Conservation (phyloP, 2,113 vertebrate genomes). For the Malurus alboscapulatus region DNA sequence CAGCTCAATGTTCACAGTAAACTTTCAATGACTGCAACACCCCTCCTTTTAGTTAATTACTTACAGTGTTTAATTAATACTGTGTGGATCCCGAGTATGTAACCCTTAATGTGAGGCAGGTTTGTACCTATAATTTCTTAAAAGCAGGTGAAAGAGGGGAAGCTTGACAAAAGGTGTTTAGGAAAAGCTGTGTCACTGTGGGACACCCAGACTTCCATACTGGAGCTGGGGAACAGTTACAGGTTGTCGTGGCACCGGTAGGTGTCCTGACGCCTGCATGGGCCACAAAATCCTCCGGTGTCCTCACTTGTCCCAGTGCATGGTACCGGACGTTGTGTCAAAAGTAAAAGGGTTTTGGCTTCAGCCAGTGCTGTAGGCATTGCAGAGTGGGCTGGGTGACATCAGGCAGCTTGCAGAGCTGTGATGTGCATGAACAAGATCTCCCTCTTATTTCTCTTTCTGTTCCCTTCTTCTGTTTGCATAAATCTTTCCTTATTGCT, state of each 20-base stretch:
- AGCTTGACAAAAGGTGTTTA: not conserved
- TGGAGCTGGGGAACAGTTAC: not conserved
- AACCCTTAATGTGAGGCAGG: not conserved
- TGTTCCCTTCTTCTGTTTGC: not conserved
- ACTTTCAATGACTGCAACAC: not conserved
- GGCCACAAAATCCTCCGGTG: not conserved
- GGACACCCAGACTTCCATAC: not conserved
- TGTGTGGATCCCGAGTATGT: not conserved
- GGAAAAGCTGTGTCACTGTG: not conserved
- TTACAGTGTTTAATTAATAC: not conserved
- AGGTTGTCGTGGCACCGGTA: not conserved
- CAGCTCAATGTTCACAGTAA: not conserved
- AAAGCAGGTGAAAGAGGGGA: not conserved
- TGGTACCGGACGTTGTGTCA: not conserved
- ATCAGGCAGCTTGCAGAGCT: not conserved
- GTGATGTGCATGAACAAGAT: not conserved
- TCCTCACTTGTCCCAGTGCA: not conserved
- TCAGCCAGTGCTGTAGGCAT: not conserved
- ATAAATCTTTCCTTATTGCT: not conserved
- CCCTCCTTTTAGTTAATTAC: not conserved
- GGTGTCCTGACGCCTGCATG: not conserved
- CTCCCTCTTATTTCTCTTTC: not conserved
- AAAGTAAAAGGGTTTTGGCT: not conserved
- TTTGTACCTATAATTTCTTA: not conserved
- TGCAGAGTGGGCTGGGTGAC: rapidly evolving